Evolutionary conservation across 2,888 invertebrate species (phyloP).

Genomic region (Coelopa pilipes): DNA sequence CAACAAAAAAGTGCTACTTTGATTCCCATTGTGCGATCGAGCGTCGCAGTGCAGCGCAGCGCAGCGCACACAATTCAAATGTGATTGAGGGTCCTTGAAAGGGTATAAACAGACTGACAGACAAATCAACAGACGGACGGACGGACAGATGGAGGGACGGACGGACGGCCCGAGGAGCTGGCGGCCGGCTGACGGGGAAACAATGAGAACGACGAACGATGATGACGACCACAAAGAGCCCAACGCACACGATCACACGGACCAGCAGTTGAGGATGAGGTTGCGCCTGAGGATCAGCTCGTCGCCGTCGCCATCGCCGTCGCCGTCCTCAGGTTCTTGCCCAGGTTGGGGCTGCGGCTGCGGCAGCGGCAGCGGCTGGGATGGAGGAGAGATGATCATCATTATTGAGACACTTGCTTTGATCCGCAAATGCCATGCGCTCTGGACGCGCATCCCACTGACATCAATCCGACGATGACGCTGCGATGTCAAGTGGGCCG

Average conservation of each 20-base stretch:
- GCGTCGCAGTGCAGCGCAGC: not conserved
- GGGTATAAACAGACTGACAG: constrained; percentile 52
- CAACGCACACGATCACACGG: constrained; percentile 14
- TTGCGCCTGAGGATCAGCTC: too few species aligned
- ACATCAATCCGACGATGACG: constrained; percentile 28
- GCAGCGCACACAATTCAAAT: constrained; percentile 37
- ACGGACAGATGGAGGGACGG: constrained; percentile 28
- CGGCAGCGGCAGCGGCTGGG: too few species aligned
- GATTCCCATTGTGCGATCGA: constrained; percentile 31
- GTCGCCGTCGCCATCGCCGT: too few species aligned
- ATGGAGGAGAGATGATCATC: constrained; percentile 31
- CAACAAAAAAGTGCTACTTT: constrained; percentile 31
- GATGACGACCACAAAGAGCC: constrained; percentile 9
- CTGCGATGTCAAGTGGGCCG: constrained; percentile 30
- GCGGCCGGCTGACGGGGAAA: not conserved
- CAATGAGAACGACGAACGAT: constrained; percentile 25
- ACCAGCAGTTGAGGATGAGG: too few species aligned
- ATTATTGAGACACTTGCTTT: constrained; percentile 45
- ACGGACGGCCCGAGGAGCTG: constrained; percentile 18
- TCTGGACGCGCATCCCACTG: constrained; percentile 5
- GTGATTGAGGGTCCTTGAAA: constrained; percentile 63
- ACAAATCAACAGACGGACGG: constrained; percentile 26
- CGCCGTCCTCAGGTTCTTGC: too few species aligned
- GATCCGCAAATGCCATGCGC: constrained; percentile 44
- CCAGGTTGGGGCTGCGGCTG: too few species aligned